Percentiles rank a stretch among this genome's conserved stretches.
These are phyloP conservation scores for Dasypus novemcinctus DNA, from an alignment of 2,113 vertebrate species.

Conservation along the genomic window DNA sequence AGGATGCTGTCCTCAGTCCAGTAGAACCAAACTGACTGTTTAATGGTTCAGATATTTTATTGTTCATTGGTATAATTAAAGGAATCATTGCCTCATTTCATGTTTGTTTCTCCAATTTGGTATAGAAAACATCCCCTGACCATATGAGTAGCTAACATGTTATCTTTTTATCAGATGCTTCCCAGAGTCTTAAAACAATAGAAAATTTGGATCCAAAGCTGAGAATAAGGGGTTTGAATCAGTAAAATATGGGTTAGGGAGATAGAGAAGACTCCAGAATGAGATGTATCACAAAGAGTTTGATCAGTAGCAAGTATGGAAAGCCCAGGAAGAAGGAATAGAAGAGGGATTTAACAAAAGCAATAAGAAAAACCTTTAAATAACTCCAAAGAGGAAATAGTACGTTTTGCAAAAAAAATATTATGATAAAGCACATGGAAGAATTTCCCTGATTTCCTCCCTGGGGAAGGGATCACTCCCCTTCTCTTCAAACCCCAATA, in stretches of 20 bases:
- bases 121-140: not conserved
- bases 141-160: not conserved
- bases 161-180: not conserved
- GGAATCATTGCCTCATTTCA: not conserved
- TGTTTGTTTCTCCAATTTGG: not conserved
- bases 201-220: not conserved
- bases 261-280: not conserved
- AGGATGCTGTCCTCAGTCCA: not conserved
- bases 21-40: not conserved
- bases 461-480: not conserved
- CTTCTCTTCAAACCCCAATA: not conserved
- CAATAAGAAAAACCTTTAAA: not conserved
- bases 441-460: not conserved
- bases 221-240: not conserved
- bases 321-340: not conserved
- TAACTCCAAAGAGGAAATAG: not conserved
- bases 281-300: not conserved
- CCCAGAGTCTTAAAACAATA: not conserved
- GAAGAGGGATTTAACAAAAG: not conserved
- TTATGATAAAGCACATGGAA: not conserved
- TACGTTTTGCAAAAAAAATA: slow-evolving; percentile 38
- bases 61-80: not conserved
- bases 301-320: not conserved
- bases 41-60: not conserved
- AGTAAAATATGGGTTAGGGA: not conserved